Evolutionary conservation across 2,797 vertebrate species (phyloP).

Genomic region (Mus minutoides): DNA sequence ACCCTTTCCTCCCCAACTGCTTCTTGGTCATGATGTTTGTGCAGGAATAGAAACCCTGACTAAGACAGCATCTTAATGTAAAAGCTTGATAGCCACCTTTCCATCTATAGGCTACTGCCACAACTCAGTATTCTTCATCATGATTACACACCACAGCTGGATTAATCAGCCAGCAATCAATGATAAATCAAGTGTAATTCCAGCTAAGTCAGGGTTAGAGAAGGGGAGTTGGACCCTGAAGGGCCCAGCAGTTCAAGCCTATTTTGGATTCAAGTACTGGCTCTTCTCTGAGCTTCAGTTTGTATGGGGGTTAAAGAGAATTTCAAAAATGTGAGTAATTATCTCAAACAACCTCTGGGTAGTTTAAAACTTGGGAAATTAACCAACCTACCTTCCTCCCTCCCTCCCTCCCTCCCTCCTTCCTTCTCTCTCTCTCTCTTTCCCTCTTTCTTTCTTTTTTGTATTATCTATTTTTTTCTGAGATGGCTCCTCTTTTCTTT

Average conservation of each 20-base stretch:
- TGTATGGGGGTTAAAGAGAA: not conserved
- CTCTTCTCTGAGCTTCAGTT: not conserved
- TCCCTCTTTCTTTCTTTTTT: not conserved
- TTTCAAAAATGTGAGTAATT: not conserved
- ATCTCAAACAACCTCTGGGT: not conserved
- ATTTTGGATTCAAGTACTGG: not conserved
- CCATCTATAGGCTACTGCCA: too few species aligned
- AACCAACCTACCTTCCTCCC: too few species aligned
- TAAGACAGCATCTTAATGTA: not conserved
- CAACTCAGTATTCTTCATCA: not conserved
- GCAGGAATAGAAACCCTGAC: too few species aligned
- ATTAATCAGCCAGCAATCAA: not conserved
- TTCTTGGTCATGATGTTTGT: too few species aligned
- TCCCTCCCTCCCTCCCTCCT: too few species aligned
- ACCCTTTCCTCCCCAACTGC: too few species aligned
- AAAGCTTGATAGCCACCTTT: not conserved
- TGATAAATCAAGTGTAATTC: not conserved
- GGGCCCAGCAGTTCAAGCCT: not conserved
- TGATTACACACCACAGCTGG: not conserved
- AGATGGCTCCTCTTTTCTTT: not conserved
- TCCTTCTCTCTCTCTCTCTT: too few species aligned
- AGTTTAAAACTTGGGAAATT: not conserved
- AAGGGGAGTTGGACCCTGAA: not conserved
- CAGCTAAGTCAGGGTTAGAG: not conserved
- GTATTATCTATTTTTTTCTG: not conserved